Evolutionary conservation across 2,888 invertebrate species (phyloP).

Genomic region (Tinea pellionella): DNA sequence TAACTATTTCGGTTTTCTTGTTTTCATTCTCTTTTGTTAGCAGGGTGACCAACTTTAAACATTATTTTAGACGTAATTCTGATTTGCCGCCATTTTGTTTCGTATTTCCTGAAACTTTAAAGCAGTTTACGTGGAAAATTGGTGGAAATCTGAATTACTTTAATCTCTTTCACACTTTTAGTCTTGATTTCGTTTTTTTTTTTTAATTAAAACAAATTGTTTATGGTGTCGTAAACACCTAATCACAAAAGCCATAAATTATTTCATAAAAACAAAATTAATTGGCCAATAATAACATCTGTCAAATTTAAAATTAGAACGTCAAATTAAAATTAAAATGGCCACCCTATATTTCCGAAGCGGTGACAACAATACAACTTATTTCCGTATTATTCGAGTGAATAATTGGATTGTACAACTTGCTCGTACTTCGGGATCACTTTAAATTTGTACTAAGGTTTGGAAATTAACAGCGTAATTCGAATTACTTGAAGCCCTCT

Average conservation of each 20-base stretch:
- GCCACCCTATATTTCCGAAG: neutral
- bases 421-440: neutral
- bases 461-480: neutral
- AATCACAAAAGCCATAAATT: too few species aligned
- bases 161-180: too few species aligned
- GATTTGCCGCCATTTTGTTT: neutral
- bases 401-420: neutral
- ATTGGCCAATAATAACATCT: too few species aligned
- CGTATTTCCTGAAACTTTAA: neutral
- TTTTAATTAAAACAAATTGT: too few species aligned
- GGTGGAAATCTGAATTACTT: too few species aligned
- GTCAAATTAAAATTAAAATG: neutral
- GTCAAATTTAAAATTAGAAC: too few species aligned
- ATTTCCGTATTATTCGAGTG: slow-evolving; percentile 1
- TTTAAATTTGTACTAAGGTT: neutral
- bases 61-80: neutral
- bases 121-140: too few species aligned
- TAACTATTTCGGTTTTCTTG: slow-evolving; percentile 2
- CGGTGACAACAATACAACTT: slow-evolving; percentile 1
- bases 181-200: too few species aligned
- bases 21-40: neutral
- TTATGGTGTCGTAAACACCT: too few species aligned
- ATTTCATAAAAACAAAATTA: too few species aligned
- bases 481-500: neutral
- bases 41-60: neutral